Base-by-base conservation (phyloP, 2,888 invertebrate genomes). In the Nudaria mundana region DNA sequence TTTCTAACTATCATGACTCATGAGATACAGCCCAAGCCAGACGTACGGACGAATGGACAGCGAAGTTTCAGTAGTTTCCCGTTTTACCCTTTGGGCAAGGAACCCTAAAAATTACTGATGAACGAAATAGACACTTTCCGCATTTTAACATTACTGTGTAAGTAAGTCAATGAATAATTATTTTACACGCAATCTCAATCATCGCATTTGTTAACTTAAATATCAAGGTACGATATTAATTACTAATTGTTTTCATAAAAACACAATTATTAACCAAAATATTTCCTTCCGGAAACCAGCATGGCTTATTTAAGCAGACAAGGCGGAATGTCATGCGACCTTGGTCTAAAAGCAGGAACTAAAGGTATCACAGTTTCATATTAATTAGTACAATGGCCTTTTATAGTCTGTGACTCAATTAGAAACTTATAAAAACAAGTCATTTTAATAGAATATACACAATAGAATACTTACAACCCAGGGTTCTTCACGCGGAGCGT, bases 291-390 rank as follows among this genome's bases (percentile, higher is more conserved):
- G 61, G 41, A 44, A 40, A 36, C 16, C 23, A 44, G 47, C 31
- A 30, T 31, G 23, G 31, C 10, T 30, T 44, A 37, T 43, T 32
- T 30, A 32, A 38, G 48, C 35, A 25, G 14, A 41, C 44, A 30
- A 43, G 44, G 37, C 49, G 31, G 43, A 52, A 40, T 63, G 63
- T 42, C 59, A 45, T 23, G 14, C n/a, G 44, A 44, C 70, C 71
- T 70, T 67, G 65, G 13, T 34, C 52, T 52, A 56, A 58, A 56
- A 63, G 44, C 48, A 62, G 67, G 71, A 71, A 71, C 65, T 62
- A 46, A 50, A 40, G 25, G 44, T 48, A 49, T 35, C 40, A 53
- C 34, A 52, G 55, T 54, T 20, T 4, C 51, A 60, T 52, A 14
- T 58, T 55, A 57, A 62, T 63, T 62, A 58, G 57, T 57, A 60